These are phyloP conservation scores for Aptenodytes patagonicus DNA, from an alignment of 2,113 vertebrate species.

Conservation along the genomic window DNA sequence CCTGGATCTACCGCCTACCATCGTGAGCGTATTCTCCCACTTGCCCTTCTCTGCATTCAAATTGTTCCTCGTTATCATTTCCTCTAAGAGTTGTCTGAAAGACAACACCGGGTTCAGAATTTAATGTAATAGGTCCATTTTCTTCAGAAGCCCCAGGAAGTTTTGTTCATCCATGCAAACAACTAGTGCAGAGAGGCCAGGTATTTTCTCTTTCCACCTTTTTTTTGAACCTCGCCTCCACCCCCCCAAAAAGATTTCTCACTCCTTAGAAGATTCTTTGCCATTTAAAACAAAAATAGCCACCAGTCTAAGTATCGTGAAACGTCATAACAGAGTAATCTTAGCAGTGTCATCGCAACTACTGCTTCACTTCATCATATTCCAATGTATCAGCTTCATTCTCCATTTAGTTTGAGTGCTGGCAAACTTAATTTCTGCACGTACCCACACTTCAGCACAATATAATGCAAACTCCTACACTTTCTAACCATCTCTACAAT, in stretches of 20 bases:
- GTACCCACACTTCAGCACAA: slow-evolving; percentile 51
- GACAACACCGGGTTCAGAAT: not conserved
- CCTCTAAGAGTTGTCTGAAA: not conserved
- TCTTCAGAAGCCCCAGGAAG: not conserved
- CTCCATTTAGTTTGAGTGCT: slow-evolving; percentile 51
- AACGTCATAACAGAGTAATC: slow-evolving; percentile 31
- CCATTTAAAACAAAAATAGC: not conserved
- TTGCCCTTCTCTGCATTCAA: not conserved
- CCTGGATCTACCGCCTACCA: not conserved
- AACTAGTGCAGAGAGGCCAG: not conserved
- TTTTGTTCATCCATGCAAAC: not conserved
- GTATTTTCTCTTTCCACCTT: not conserved
- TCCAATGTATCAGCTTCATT: slow-evolving; percentile 52
- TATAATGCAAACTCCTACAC: slow-evolving; percentile 60
- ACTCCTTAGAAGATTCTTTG: not conserved
- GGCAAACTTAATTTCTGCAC: slow-evolving; percentile 60
- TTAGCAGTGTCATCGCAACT: slow-evolving; percentile 58
- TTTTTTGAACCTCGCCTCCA: accelerated
- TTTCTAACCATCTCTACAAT: slow-evolving; percentile 45
- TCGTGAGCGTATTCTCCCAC: accelerated
- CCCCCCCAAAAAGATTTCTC: not conserved
- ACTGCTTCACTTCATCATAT: slow-evolving; percentile 48
- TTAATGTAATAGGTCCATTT: not conserved
- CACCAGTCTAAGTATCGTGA: not conserved
- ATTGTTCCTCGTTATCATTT: not conserved